Conservation (phyloP, 2,113 vertebrate species). For the Sebastes schlegelii region DNA sequence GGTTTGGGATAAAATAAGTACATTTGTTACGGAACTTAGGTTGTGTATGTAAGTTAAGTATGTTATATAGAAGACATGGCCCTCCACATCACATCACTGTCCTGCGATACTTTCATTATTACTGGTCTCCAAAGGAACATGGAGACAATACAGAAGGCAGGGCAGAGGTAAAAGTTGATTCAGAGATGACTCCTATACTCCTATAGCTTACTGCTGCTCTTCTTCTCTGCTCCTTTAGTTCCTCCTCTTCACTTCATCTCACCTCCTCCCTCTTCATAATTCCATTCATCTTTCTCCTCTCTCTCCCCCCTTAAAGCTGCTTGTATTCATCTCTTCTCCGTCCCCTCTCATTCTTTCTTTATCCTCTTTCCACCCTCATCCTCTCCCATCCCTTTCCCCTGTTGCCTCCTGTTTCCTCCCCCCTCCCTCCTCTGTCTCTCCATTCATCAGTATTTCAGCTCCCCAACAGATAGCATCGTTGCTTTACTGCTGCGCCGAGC, state of each 20-base stretch:
- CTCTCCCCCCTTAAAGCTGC: constrained; percentile 13
- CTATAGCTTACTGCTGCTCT: neutral
- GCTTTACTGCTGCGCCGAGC: constrained; percentile 71
- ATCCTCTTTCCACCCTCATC: constrained; percentile 20
- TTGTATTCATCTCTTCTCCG: constrained; percentile 38
- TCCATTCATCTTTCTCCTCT: constrained; percentile 24
- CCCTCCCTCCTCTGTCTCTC: constrained; percentile 33
- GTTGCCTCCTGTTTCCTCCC: constrained; percentile 18
- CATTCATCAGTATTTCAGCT: constrained; percentile 80
- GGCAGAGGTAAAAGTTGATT: neutral
- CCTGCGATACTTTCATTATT: neutral
- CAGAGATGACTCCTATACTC: neutral
- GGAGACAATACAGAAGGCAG: neutral
- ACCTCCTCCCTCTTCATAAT: constrained; percentile 8
- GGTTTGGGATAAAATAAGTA: too few relatives aligned
- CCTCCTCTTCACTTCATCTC: constrained; percentile 9
- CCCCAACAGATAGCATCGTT: constrained; percentile 74
- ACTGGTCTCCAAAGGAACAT: constrained; percentile 3
- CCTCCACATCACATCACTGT: neutral
- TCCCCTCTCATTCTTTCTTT: constrained; percentile 23
- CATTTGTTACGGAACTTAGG: too few relatives aligned
- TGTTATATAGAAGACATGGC: neutral
- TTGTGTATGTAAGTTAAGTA: too few relatives aligned
- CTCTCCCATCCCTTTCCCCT: constrained; percentile 19
- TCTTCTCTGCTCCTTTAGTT: constrained; percentile 9